Conservation (phyloP, 2,113 vertebrate species). For the Origma solitaria region DNA sequence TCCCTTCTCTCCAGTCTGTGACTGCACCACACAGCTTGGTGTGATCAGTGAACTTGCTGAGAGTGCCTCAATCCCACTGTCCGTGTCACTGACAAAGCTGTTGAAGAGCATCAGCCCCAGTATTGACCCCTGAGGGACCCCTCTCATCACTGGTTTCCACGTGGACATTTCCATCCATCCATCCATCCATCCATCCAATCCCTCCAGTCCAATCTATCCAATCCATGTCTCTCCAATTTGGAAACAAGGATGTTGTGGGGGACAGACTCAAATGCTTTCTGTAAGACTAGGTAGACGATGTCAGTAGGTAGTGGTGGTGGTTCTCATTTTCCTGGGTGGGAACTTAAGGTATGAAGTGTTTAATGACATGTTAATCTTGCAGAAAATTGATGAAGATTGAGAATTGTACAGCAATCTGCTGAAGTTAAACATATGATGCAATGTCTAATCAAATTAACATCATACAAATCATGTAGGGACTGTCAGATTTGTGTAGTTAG, state of each 20-base stretch:
- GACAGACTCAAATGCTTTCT: background rate
- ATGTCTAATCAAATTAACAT: background rate
- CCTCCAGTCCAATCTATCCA: background rate
- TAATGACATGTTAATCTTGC: background rate
- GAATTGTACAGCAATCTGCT: background rate
- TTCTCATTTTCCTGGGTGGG: background rate
- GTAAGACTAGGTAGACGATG: rapidly evolving
- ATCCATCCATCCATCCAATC: background rate
- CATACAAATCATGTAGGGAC: background rate
- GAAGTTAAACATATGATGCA: background rate
- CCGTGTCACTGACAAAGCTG: background rate
- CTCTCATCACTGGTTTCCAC: background rate
- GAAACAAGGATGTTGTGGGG: background rate
- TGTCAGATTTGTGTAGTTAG: background rate
- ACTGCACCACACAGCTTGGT: background rate
- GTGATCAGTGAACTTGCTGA: background rate
- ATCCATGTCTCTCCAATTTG: background rate
- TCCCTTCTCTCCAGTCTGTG: background rate
- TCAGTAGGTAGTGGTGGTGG: background rate
- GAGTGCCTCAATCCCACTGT: background rate
- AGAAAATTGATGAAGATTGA: background rate
- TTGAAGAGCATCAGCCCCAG: background rate
- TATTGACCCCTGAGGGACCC: background rate
- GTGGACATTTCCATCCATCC: background rate
- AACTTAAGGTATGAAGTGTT: background rate